Evolutionary conservation across 2,888 invertebrate genomes (phyloP), one percentile per base, ranked within the genome.

Genomic region (Acanthosepion pharaonis): DNA sequence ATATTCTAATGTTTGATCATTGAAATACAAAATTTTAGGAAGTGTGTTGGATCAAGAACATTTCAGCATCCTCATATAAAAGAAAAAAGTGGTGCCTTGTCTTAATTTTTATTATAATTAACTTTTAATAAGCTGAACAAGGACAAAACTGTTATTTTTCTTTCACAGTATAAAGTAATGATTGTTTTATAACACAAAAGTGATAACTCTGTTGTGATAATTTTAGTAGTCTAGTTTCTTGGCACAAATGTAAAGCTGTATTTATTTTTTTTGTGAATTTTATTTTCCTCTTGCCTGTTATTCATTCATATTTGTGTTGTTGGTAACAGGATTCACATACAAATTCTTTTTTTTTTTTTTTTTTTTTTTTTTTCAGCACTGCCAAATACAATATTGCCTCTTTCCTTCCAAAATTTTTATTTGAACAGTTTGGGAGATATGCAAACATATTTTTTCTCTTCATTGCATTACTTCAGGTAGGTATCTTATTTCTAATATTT

Each of bases 391-490:
- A 98, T 96, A 96, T 98, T 93, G 97, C 98, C 95, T 98, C 98
- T 93, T 99, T 99, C 98, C 98, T 99, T 97, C 99, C 99, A 95
- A 98, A 99, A 98, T 99, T 99, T 98, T 98, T 99, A 96, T 99
- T 99, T 98, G 99, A 99, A 98, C 99, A 99, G 98, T 99, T 99
- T 98, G 98, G 99, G 95, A 98, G 99, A 97, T 99, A 99, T 98
- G 99, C 99, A 97, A 99, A 99, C 98, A 99, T 99, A 97, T 99
- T 99, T 98, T 99, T 99, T 98, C 98, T 99, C 96, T 98, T 99
- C 98, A 99, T 99, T 97, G 99, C 99, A 96, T 98, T 99, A 97
- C 98, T 99, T 97, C 99, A 98, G 98, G 98, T 98, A 97, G 96
- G 96, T 95, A 78, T 49, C 64, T 51, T n/a, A 48, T 55, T 78